Percentiles rank a stretch among this genome's conserved stretches.
Conservation (phyloP, 2,888 invertebrate species). For the Mesorhabditis belari region DNA sequence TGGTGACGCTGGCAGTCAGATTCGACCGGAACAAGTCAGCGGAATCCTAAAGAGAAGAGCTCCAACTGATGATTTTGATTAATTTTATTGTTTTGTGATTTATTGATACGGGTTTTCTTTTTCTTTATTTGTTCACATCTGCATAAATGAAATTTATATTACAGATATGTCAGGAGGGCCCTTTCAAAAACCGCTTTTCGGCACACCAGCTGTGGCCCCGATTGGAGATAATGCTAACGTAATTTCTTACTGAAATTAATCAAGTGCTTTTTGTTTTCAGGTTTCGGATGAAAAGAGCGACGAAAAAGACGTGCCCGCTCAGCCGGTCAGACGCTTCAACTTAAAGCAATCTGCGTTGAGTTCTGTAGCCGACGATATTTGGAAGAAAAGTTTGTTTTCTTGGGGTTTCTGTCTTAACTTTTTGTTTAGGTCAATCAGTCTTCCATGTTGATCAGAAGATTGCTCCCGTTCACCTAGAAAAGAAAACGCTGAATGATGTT, state of each 20-base stretch:
- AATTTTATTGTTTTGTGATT: neutral
- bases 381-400: conserved; percentile 24
- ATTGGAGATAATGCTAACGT: neutral
- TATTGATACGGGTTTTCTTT: neutral
- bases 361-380: conserved; percentile 23
- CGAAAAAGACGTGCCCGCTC: neutral
- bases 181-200: neutral
- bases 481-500: conserved; percentile 23
- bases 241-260: neutral
- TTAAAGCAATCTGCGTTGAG: conserved; percentile 23
- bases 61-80: neutral
- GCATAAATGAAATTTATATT: neutral
- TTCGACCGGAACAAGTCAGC: neutral
- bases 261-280: neutral
- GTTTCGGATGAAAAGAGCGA: neutral
- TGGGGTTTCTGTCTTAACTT: neutral
- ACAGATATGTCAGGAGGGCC: neutral
- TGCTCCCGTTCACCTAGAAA: conserved; percentile 15
- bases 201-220: neutral
- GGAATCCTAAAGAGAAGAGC: neutral
- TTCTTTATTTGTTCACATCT: neutral
- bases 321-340: neutral
- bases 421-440: conserved; percentile 18
- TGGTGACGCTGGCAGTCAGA: neutral
- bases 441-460: conserved; percentile 12